Evolutionary conservation across 2,113 vertebrate species (phyloP), one percentile per base, ranked within the genome.

Genomic region (Poecile atricapillus): DNA sequence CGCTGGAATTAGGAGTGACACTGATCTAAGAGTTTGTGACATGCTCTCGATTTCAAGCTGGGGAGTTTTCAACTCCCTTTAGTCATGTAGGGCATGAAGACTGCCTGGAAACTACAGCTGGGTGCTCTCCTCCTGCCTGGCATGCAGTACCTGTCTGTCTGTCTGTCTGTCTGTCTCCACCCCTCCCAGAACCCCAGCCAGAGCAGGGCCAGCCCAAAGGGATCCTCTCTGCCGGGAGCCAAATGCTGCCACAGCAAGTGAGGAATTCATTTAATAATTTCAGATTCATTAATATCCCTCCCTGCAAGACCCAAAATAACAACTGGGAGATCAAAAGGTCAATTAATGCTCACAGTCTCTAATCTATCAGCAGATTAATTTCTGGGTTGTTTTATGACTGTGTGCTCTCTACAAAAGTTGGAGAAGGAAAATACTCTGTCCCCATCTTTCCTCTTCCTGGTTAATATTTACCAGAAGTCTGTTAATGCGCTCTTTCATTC

Each of bases 361-460:
- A 90, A 91, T 93, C 81, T 94, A 82, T 83, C 87, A 90, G 52
- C 79, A 90, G 64, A 96, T 96, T 92, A 94, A 90, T 93, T 91
- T 93, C 88, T 60, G 79, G 70, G 75, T 67, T 81, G 47, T 56
- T 93, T 83, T 86, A 68, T 83, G 75, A 86, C 53, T 0, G 5
- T 16, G 15, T 37, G 68, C 43, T 95, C 47, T n/a, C 68, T 79
- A 56, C 30, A 87, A 89, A 81, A 93, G 60, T 24, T 53, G 44
- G 43, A 90, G 88, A 68, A 89, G 37, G 56, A 90, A 96, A 93
- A 53, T 10, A 21, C 20, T 91, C 77, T 73, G 37, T 68, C 49
- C 44, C 41, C 0, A 2, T 80, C 76, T 94, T 94, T 89, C 62
- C 76, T 93, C 41, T 90, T 96, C 86, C 76, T 59, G 65, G 68